phyloP scores from a whole-genome alignment of 2,113 vertebrate genomes.

The Mustelus asterias region DNA sequence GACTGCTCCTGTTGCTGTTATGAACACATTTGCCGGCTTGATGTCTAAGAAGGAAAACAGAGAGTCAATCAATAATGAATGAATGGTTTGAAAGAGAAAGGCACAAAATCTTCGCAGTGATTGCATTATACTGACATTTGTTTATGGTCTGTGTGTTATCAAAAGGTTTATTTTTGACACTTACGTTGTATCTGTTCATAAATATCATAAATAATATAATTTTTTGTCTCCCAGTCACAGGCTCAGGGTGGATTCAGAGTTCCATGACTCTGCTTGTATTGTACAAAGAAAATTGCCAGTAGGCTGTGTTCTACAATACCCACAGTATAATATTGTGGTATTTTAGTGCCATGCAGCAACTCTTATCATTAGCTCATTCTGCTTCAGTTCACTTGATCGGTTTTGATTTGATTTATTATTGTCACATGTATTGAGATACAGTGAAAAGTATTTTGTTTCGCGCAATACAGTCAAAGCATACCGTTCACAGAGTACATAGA shows the following conservation, averaged over 20 bases:
- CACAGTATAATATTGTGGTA: background rate
- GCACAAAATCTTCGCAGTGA: background rate
- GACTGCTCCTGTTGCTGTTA: constrained; percentile 74
- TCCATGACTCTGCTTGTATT: background rate
- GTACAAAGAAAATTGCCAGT: background rate
- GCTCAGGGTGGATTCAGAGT: background rate
- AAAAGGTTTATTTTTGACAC: background rate
- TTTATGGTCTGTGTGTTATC: background rate
- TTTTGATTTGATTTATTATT: no score
- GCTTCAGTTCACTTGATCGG: no score
- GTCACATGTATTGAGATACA: no score
- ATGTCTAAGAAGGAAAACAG: constrained; percentile 61
- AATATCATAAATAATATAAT: constrained; percentile 16
- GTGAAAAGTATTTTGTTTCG: no score
- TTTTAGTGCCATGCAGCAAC: background rate
- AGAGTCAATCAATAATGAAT: constrained; percentile 2
- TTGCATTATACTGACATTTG: background rate
- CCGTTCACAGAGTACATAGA: no score
- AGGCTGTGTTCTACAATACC: background rate
- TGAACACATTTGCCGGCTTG: constrained; percentile 82
- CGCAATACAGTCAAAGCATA: no score
- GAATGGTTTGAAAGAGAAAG: background rate
- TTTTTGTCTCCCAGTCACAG: background rate
- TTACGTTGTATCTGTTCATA: background rate
- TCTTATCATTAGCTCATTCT: no score